Evolutionary conservation across 2,888 invertebrate species (phyloP), one percentile per base, ranked within the genome.

Genomic region (Archaeoteleia sp.): DNA sequence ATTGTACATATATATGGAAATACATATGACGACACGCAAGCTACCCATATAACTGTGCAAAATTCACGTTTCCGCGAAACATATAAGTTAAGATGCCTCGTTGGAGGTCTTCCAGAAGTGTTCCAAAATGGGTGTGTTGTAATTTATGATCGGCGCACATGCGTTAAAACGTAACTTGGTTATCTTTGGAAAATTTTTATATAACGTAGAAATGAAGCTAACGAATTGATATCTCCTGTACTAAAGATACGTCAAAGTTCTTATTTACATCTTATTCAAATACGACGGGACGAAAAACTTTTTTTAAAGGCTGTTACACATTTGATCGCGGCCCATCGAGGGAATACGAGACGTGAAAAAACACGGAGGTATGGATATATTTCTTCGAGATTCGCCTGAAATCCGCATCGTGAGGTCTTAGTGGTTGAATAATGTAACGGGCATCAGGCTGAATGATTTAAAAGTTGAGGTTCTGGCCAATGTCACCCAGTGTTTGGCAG

Each of bases 391-490:
- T 29, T 7, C 7, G 29, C 7, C 8, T 1, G 73, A 70, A 79
- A 78, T 76, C 74, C 74, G 70, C 73, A 72, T 71, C 71, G 74
- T 72, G 73, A 70, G 74, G 74, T 78, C 74, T 75, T 78, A 78
- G 75, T 73, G 74, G 74, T 75, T 80, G 82, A 81, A 82, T 81
- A 81, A 82, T 81, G 79, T 78, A 80, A 80, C 78, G 77, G 74
- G 77, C 78, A 78, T 77, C 73, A 74, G 74, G 72, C 74, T 78
- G 77, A 82, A 82, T 81, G 79, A 82, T 82, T 82, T 77, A 82
- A 79, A 80, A 81, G 77, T 78, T 78, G 76, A 80, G 80, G 80
- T 77, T 78, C 74, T 77, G 65, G 67, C 75, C 78, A 72, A 72
- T 73, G 73, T 73, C 73, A 71, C 58, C 14, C 1, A 8, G n/a